A percentile compares a stretch with the other conserved stretches of the same genome.
phyloP scores from a whole-genome alignment of 2,113 vertebrate species.

The Budorcas taxicolor region DNA sequence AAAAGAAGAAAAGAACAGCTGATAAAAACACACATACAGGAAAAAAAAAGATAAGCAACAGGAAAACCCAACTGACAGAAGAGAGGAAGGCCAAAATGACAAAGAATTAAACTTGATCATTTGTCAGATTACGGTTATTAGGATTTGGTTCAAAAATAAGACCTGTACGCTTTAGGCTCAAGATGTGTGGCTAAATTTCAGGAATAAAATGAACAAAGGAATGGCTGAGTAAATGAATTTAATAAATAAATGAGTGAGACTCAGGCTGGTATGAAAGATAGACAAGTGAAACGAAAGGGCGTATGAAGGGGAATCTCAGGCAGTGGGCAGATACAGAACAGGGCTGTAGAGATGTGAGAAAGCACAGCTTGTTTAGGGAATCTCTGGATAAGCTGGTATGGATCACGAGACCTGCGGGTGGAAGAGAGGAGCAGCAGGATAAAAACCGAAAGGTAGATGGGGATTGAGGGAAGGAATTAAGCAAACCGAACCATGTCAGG shows the following conservation, averaged over 20 bases:
- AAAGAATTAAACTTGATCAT: neutral
- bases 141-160: neutral
- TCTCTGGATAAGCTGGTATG: neutral
- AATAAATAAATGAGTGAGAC: neutral
- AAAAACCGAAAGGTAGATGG: neutral
- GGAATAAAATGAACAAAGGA: neutral
- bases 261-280: neutral
- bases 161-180: neutral
- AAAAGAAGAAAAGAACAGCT: neutral
- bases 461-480: neutral
- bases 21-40: neutral
- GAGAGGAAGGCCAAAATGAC: neutral
- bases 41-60: neutral
- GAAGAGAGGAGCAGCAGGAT: neutral
- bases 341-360: neutral
- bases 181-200: neutral
- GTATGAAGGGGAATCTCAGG: neutral
- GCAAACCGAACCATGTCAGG: neutral
- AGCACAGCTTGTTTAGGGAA: neutral
- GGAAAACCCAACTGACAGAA: neutral
- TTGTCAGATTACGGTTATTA: neutral
- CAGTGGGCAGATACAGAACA: neutral
- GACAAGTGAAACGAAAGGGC: neutral
- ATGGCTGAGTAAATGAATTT: neutral
- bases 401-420: neutral